A percentile compares a stretch with the other conserved stretches of the same genome.
Evolutionary conservation across 1,140 invertebrate genomes (phyloP).

Genomic region (Ptiloglossa arizonensis): DNA sequence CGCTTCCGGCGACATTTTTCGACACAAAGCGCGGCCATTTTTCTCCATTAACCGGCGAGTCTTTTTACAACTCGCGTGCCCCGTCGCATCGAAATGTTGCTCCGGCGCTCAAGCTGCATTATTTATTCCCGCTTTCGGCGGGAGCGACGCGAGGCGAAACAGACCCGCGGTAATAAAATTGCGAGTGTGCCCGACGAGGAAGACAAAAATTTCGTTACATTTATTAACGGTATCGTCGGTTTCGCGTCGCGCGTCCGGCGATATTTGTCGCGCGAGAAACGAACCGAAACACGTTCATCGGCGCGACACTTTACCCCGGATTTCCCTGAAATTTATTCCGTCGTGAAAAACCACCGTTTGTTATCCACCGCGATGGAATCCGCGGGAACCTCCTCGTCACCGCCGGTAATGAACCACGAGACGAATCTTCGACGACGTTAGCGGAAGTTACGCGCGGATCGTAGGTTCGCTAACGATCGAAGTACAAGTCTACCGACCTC

Average conservation of each 20-base stretch:
- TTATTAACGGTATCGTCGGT: constrained; percentile 27
- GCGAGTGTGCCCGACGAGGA: neutral
- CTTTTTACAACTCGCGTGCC: constrained; percentile 20
- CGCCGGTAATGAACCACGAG: constrained; percentile 10
- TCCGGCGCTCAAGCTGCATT: constrained; percentile 13
- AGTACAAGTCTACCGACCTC: too few relatives aligned
- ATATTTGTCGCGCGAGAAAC: neutral
- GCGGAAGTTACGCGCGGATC: neutral
- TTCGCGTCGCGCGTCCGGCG: neutral
- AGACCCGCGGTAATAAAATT: constrained; percentile 33
- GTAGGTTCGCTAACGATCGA: neutral
- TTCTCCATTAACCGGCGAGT: neutral
- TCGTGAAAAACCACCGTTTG: neutral
- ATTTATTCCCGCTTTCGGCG: constrained; percentile 25
- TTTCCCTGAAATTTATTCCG: neutral
- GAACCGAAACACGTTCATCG: neutral
- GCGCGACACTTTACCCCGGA: neutral
- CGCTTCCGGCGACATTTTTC: constrained; percentile 1
- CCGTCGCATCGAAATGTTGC: constrained; percentile 21
- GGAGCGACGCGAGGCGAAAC: constrained; percentile 9
- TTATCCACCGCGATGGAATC: neutral
- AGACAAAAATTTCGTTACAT: constrained; percentile 39
- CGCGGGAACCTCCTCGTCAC: neutral
- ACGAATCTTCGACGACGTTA: neutral
- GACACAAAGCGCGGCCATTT: constrained; percentile 20